Percentiles rank a stretch among this genome's conserved stretches.
Conservation (phyloP, 2,113 vertebrate genomes). For the Elaphurus davidianus region DNA sequence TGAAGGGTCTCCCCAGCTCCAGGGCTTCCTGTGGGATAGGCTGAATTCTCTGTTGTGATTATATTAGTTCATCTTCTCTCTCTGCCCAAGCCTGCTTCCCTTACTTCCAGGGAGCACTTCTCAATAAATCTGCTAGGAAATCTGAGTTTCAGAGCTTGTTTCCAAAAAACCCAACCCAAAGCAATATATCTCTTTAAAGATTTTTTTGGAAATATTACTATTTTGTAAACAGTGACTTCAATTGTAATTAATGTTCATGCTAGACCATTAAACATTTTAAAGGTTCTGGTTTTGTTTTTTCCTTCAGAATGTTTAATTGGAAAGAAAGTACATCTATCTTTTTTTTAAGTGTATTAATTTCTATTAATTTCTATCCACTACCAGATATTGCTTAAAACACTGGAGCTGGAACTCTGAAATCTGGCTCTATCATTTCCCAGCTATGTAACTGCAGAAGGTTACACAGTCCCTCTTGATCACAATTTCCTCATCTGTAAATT, state of each 20-base stretch:
- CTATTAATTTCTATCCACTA: background rate
- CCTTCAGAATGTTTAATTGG: background rate
- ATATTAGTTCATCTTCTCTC: background rate
- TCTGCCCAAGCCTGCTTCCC: background rate
- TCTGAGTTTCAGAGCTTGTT: background rate
- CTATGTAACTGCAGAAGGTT: background rate
- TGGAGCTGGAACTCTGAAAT: background rate
- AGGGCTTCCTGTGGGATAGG: background rate
- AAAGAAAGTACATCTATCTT: background rate
- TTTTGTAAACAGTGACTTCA: background rate
- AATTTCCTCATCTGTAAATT: background rate
- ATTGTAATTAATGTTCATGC: slow-evolving; percentile 19
- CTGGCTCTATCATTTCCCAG: background rate
- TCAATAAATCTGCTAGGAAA: background rate
- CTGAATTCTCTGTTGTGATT: background rate
- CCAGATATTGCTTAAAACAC: slow-evolving; percentile 5
- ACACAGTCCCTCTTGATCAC: background rate
- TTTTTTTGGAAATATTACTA: background rate
- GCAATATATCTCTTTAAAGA: background rate
- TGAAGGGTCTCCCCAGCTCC: background rate
- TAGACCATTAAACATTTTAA: background rate
- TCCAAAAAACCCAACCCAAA: background rate
- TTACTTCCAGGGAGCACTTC: background rate
- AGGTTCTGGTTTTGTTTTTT: background rate
- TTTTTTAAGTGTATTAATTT: background rate